phyloP scores from a whole-genome alignment of 2,888 invertebrate genomes.

The Drosophila picticornis region DNA sequence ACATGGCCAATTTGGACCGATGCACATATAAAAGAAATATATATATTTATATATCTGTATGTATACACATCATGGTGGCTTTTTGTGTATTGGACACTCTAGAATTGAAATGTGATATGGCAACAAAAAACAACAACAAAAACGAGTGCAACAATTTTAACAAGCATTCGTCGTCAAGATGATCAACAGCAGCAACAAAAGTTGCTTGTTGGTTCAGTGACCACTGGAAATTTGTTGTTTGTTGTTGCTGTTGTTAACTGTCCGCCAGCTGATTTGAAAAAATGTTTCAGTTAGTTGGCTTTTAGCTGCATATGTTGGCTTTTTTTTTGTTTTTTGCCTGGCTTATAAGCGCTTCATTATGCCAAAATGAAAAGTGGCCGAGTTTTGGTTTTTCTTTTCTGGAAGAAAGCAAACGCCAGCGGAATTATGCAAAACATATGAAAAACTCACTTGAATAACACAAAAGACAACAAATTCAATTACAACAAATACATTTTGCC shows the following conservation, averaged over 20 bases:
- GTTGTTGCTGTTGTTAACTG: slow-evolving; percentile 26
- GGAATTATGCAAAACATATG: slow-evolving; percentile 72
- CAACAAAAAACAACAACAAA: slow-evolving; percentile 24
- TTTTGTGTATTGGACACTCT: slow-evolving; percentile 49
- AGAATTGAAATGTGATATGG: slow-evolving; percentile 66
- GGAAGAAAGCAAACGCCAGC: slow-evolving; percentile 52
- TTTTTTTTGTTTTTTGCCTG: slow-evolving; percentile 15
- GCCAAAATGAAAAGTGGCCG: slow-evolving; percentile 69
- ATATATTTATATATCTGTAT: neutral
- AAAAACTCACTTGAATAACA: slow-evolving; percentile 16
- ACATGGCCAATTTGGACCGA: slow-evolving; percentile 36
- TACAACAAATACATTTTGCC: slow-evolving; percentile 42
- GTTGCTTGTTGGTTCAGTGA: slow-evolving; percentile 64
- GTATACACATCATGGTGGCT: slow-evolving; percentile 25
- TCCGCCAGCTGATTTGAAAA: slow-evolving; percentile 19
- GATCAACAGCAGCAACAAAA: slow-evolving; percentile 43
- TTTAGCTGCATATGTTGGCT: slow-evolving; percentile 31
- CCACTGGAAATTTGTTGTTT: slow-evolving; percentile 51
- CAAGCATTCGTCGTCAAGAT: slow-evolving; percentile 52
- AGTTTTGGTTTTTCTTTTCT: slow-evolving; percentile 19
- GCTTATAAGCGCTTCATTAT: slow-evolving; percentile 64
- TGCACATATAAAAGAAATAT: neutral
- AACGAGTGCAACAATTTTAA: slow-evolving; percentile 28
- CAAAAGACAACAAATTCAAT: slow-evolving; percentile 46
- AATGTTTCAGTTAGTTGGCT: slow-evolving; percentile 34